phyloP scores from a whole-genome alignment of 2,113 vertebrate genomes.

The Poeciliopsis retropinna region DNA sequence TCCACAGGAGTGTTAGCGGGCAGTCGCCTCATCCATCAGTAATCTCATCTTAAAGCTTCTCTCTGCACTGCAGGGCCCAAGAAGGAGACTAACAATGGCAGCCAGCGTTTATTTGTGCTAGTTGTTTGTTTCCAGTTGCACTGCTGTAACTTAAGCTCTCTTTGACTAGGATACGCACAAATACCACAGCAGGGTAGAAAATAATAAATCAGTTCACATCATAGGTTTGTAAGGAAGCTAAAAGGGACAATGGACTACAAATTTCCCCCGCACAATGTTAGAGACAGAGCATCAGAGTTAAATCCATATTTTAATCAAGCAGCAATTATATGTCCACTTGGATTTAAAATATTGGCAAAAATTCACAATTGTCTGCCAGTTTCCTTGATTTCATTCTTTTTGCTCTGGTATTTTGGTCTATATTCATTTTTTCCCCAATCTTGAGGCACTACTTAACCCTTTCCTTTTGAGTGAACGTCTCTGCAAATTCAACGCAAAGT shows the following conservation, averaged over 20 bases:
- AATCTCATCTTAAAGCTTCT: conserved; percentile 49
- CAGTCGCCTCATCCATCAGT: conserved; percentile 58
- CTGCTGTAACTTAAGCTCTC: background rate
- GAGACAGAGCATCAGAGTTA: background rate
- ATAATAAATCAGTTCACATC: conserved; percentile 19
- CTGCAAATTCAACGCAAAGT: too few species aligned
- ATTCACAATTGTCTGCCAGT: background rate
- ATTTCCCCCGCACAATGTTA: background rate
- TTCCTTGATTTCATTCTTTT: too few species aligned
- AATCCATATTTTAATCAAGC: background rate
- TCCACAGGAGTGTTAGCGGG: conserved; percentile 34
- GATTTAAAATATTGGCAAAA: background rate
- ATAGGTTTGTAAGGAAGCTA: background rate
- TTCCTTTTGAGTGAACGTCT: background rate
- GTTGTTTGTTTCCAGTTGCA: background rate
- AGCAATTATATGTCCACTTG: background rate
- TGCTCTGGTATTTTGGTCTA: background rate
- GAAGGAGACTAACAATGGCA: conserved; percentile 15
- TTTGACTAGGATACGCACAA: background rate
- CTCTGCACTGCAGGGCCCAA: conserved; percentile 28
- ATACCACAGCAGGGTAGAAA: background rate
- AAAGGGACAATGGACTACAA: background rate
- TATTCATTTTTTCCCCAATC: background rate
- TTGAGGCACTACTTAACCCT: background rate
- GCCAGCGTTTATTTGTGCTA: background rate